phyloP scores from a whole-genome alignment of 2,113 vertebrate genomes.

The Ictalurus furcatus region DNA sequence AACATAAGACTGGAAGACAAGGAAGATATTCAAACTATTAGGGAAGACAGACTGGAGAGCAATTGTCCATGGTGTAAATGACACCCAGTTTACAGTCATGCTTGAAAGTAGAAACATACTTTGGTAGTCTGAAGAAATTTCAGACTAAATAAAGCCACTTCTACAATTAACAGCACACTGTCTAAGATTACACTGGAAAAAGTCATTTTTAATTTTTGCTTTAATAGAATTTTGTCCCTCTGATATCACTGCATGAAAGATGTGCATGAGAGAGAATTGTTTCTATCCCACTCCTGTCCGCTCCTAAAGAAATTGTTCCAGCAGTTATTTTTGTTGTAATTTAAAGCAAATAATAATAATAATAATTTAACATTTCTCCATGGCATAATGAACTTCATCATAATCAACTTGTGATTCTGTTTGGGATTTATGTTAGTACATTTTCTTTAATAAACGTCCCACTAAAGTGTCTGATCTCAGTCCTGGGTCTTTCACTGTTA shows the following conservation, averaged over 20 bases:
- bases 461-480: neutral
- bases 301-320: too few relatives aligned
- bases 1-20: neutral
- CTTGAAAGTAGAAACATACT: neutral
- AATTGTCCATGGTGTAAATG: too few relatives aligned
- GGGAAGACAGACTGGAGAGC: neutral
- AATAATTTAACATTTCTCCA: too few relatives aligned
- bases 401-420: neutral
- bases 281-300: too few relatives aligned
- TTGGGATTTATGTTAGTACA: neutral
- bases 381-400: neutral
- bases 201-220: neutral
- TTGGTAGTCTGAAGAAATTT: neutral
- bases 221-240: neutral
- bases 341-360: too few relatives aligned
- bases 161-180: neutral
- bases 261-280: too few relatives aligned
- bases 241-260: neutral
- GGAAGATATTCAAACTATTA: neutral
- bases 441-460: neutral
- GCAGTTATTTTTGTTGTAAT: too few relatives aligned
- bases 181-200: neutral
- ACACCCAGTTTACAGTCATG: too few relatives aligned
- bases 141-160: neutral
- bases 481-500: neutral